Conservation (phyloP, 92 coral and sea anemone genomes). For the Palythoa caribaeorum region DNA sequence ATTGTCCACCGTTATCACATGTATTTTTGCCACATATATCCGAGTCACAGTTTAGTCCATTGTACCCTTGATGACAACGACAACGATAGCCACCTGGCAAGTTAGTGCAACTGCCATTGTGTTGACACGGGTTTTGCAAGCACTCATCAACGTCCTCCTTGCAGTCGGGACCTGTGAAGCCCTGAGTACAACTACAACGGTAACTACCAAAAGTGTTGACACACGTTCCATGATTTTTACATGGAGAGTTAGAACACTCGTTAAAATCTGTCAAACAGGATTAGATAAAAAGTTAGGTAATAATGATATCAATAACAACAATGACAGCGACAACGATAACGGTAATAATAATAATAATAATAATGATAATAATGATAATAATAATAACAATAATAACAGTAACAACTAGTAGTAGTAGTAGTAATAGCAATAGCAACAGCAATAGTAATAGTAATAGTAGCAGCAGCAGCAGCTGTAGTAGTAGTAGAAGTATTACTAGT, state of each 20-base stretch:
- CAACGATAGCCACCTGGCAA: slow-evolving; percentile 26
- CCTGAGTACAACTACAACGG: neutral
- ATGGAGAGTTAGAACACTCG: slow-evolving; percentile 10
- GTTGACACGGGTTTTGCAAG: neutral
- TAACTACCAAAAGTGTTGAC: slow-evolving; percentile 22
- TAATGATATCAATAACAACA: too few species aligned
- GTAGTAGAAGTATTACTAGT: too few species aligned
- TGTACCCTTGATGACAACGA: slow-evolving; percentile 9
- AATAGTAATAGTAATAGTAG: too few species aligned
- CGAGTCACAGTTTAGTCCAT: neutral
- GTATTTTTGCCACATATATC: neutral
- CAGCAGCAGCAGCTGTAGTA: too few species aligned
- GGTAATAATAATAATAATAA: too few species aligned
- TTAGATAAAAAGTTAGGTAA: neutral
- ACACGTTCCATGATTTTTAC: slow-evolving; percentile 5
- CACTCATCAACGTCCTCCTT: slow-evolving; percentile 18
- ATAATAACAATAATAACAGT: too few species aligned
- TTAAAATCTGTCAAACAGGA: neutral
- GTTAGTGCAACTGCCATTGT: neutral
- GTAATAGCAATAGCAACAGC: too few species aligned
- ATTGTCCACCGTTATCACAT: neutral
- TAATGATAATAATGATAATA: too few species aligned
- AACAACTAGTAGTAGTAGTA: too few species aligned
- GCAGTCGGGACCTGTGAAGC: slow-evolving; percentile 22
- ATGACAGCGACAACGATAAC: too few species aligned